These are phyloP conservation scores for Cebidichthys violaceus DNA, from an alignment of 2,113 vertebrate species.

Conservation along the genomic window DNA sequence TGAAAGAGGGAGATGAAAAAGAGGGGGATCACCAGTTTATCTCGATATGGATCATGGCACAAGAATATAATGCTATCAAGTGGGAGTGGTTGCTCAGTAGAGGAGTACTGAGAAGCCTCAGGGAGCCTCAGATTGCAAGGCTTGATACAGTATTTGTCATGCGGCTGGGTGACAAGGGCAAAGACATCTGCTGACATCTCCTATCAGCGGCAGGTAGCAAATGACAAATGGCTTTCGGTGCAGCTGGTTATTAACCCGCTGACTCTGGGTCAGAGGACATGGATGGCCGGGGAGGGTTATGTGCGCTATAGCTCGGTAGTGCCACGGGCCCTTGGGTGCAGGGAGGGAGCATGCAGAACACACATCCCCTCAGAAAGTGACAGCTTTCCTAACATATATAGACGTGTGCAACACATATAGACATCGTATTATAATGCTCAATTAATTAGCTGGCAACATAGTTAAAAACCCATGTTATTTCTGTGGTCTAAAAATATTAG, in stretches of 20 bases:
- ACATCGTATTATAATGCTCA: neutral
- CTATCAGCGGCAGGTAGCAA: constrained; percentile 72
- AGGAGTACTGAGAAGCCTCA: constrained; percentile 59
- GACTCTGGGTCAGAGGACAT: constrained; percentile 73
- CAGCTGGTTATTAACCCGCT: constrained; percentile 77
- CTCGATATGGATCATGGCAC: constrained; percentile 66
- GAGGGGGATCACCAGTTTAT: constrained; percentile 43
- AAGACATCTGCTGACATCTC: constrained; percentile 69
- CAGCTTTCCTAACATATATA: neutral
- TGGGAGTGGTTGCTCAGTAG: constrained; percentile 57
- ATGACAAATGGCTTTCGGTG: constrained; percentile 74
- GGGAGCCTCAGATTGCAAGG: constrained; percentile 53
- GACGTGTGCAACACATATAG: neutral
- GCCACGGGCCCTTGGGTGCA: constrained; percentile 28
- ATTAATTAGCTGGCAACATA: neutral
- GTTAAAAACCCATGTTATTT: neutral
- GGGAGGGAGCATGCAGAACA: constrained; percentile 16
- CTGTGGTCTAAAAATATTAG: neutral
- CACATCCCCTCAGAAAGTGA: constrained; percentile 15
- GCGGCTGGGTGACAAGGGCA: constrained; percentile 72
- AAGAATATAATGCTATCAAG: constrained; percentile 64
- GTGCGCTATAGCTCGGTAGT: constrained; percentile 56
- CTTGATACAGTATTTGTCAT: constrained; percentile 73
- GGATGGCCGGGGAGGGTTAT: constrained; percentile 49
- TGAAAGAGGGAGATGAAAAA: constrained; percentile 44